A percentile compares a stretch with the other conserved stretches of the same genome.
Evolutionary conservation across 2,113 vertebrate genomes (phyloP).

Genomic region (Phainopepla nitens): DNA sequence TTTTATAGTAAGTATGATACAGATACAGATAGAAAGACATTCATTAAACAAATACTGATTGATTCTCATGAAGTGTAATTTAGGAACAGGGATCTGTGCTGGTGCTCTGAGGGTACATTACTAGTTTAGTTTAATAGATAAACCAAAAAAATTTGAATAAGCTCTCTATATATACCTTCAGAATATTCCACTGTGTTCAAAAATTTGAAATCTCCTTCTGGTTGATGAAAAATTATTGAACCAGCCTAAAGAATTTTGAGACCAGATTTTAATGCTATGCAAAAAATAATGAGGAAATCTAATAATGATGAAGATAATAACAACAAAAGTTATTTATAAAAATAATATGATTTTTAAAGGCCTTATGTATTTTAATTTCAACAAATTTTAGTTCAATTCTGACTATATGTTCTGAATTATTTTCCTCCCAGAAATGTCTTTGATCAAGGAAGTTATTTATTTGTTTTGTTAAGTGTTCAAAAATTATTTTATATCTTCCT

Average conservation of each 20-base stretch:
- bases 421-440: background rate
- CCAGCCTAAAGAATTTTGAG: background rate
- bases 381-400: background rate
- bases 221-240: background rate
- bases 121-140: background rate
- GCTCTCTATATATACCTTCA: background rate
- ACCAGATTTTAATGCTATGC: background rate
- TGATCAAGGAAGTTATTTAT: background rate
- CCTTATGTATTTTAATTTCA: background rate
- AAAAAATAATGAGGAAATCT: background rate
- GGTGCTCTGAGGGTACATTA: background rate
- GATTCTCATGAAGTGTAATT: background rate
- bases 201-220: background rate
- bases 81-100: background rate
- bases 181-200: background rate
- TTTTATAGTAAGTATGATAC: slow-evolving; percentile 1
- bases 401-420: background rate
- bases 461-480: background rate
- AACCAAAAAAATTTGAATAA: background rate
- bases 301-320: background rate
- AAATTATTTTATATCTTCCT: background rate
- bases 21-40: background rate
- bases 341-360: background rate
- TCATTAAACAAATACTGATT: background rate
- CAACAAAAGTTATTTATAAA: background rate